These are phyloP conservation scores for Pleuronectes platessa DNA, from an alignment of 2,113 vertebrate species.

Conservation along the genomic window DNA sequence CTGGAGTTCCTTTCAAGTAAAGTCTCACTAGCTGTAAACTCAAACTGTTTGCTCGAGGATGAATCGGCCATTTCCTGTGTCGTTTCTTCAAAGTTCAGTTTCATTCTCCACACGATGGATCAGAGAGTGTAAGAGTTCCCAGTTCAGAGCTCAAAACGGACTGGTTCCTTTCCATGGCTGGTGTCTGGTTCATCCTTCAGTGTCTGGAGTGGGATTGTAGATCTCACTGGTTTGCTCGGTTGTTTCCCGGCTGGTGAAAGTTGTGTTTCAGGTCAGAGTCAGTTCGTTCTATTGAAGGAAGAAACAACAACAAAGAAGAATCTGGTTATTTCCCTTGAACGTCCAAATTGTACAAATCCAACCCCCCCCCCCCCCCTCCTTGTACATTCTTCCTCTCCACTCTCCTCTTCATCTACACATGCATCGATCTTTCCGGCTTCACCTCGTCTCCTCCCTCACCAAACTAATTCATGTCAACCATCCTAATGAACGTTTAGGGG, in stretches of 20 bases:
- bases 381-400: too few species aligned
- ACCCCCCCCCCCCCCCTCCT: too few species aligned
- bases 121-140: neutral
- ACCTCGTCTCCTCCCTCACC: too few species aligned
- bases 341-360: too few species aligned
- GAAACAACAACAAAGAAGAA: neutral
- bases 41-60: conserved; percentile 21
- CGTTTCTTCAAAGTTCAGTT: conserved; percentile 1
- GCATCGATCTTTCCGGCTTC: too few species aligned
- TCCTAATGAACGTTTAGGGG: neutral
- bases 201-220: too few species aligned
- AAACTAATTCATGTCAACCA: neutral
- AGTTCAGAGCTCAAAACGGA: conserved; percentile 1
- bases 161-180: conserved; percentile 39
- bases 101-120: conserved; percentile 28
- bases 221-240: too few species aligned
- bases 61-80: conserved; percentile 36
- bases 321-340: neutral
- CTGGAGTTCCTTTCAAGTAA: neutral
- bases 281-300: conserved; percentile 44
- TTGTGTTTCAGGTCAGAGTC: neutral
- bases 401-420: too few species aligned
- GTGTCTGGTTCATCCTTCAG: neutral
- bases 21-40: conserved; percentile 1
- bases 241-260: too few species aligned